Percentiles rank a stretch among this genome's conserved stretches.
Conservation (phyloP, 1,140 invertebrate genomes). For the Polypedilum vanderplanki region DNA sequence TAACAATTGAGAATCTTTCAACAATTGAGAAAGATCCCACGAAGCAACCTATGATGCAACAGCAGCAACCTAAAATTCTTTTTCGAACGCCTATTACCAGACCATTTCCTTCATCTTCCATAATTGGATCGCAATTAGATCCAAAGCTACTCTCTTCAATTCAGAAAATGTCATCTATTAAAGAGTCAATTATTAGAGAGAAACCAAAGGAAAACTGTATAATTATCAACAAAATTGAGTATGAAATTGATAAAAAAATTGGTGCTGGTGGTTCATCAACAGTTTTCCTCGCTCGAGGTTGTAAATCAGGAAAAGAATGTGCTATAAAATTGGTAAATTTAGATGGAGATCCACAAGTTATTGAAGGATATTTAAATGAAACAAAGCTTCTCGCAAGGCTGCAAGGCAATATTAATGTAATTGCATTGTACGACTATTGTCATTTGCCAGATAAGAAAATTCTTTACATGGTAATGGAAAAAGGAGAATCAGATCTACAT, state of each 20-base stretch:
- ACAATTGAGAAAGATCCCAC: background rate
- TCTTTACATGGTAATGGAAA: slow-evolving; percentile 85
- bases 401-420: slow-evolving; percentile 73
- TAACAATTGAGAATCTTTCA: slow-evolving; percentile 35
- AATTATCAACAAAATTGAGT: slow-evolving; percentile 38
- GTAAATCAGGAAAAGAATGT: slow-evolving; percentile 37
- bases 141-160: background rate
- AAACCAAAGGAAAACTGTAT: slow-evolving; percentile 30
- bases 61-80: background rate
- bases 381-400: slow-evolving; percentile 76
- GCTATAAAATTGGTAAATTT: slow-evolving; percentile 55
- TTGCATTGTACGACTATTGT: slow-evolving; percentile 79
- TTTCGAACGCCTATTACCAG: background rate
- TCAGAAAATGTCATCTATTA: background rate
- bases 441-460: slow-evolving; percentile 54
- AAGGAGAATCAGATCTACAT: slow-evolving; percentile 83
- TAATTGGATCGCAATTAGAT: background rate
- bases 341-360: slow-evolving; percentile 59
- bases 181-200: background rate
- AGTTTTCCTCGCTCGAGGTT: slow-evolving; percentile 38
- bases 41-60: background rate
- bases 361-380: slow-evolving; percentile 83
- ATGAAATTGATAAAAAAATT: slow-evolving; percentile 38
- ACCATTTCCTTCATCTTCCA: background rate
- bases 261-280: slow-evolving; percentile 42